A percentile compares a stretch with the other conserved stretches of the same genome.
Conservation (phyloP, 2,797 vertebrate species). For the Acanthiza pusilla region DNA sequence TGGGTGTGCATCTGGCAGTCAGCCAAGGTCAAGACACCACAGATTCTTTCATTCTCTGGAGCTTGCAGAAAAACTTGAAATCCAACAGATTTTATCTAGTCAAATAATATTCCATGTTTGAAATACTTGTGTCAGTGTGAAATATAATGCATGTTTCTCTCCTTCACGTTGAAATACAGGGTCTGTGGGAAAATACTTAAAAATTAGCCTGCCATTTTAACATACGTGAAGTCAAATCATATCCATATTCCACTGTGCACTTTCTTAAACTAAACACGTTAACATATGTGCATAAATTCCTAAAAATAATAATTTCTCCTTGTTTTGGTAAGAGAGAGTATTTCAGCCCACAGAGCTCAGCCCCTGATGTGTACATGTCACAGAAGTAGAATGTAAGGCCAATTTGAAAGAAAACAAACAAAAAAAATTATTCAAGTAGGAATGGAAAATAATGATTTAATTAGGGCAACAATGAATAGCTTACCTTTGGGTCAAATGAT, state of each 20-base stretch:
- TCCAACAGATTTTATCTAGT: background rate
- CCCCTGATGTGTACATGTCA: background rate
- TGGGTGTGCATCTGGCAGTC: background rate
- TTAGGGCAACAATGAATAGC: background rate
- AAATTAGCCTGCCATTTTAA: background rate
- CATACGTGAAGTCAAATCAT: background rate
- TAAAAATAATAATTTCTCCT: background rate
- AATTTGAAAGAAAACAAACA: background rate
- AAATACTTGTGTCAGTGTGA: background rate
- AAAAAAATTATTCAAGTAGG: background rate
- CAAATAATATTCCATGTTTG: background rate
- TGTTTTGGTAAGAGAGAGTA: background rate
- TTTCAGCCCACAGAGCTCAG: background rate
- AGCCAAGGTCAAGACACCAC: background rate
- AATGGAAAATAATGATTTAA: background rate
- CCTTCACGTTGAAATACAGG: background rate
- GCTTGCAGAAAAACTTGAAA: background rate
- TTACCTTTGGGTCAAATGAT: background rate
- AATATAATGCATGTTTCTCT: background rate
- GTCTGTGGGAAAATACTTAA: background rate
- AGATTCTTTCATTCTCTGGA: background rate
- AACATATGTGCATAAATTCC: background rate
- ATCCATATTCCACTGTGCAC: background rate
- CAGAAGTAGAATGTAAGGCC: background rate
- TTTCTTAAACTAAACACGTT: background rate